Conservation (phyloP, 2,888 invertebrate species). For the Apeira syringaria region DNA sequence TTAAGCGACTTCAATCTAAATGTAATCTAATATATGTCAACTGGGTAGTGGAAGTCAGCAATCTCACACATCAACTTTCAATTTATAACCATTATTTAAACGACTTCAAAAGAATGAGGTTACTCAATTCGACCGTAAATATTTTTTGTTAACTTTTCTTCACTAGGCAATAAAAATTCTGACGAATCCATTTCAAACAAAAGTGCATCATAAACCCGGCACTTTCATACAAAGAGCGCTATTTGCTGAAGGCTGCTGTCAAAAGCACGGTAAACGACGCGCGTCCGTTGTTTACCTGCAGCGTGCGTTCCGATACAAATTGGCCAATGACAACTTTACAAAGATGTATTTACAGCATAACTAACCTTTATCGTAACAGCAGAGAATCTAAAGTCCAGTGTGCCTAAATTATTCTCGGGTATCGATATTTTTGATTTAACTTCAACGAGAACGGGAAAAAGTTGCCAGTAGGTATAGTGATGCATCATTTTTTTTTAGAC, state of each 20-base stretch:
- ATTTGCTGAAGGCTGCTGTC: constrained; percentile 67
- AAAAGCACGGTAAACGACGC: constrained; percentile 71
- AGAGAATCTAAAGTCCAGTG: neutral
- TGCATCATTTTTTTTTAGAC: too few relatives aligned
- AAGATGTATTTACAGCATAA: neutral
- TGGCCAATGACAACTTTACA: neutral
- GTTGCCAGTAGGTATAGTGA: too few relatives aligned
- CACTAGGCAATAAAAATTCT: too few relatives aligned
- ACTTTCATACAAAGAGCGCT: constrained; percentile 49
- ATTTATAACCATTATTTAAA: too few relatives aligned
- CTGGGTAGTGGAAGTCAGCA: too few relatives aligned
- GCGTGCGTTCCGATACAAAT: constrained; percentile 58
- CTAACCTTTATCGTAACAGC: neutral
- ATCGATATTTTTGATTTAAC: neutral
- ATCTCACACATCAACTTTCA: too few relatives aligned
- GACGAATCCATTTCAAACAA: constrained; percentile 12
- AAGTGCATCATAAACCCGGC: constrained; percentile 39
- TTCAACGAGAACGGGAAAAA: too few relatives aligned
- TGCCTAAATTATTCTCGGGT: neutral
- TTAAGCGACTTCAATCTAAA: too few relatives aligned
- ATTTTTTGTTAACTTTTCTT: too few relatives aligned
- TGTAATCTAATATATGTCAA: too few relatives aligned
- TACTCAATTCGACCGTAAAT: too few relatives aligned
- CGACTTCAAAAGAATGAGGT: too few relatives aligned
- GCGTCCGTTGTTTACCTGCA: constrained; percentile 62